Conservation (phyloP, 2,888 invertebrate genomes). For the Pristionchus entomophagus region DNA sequence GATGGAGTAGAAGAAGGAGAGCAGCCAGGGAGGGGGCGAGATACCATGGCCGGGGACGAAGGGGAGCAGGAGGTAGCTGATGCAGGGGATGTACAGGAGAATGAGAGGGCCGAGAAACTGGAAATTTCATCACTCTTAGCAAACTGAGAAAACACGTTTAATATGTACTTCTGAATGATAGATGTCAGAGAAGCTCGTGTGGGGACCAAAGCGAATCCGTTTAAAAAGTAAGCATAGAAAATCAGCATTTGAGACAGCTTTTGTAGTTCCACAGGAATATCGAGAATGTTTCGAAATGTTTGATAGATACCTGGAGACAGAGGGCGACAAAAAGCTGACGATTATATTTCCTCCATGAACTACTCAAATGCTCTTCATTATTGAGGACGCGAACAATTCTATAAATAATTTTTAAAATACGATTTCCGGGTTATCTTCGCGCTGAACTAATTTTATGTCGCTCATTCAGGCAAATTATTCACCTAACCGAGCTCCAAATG, state of each 20-base stretch:
- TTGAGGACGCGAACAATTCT: neutral
- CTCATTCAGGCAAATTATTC: neutral
- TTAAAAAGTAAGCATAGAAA: neutral
- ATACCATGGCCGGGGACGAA: neutral
- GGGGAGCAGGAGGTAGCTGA: neutral
- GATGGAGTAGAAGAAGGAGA: slow-evolving; percentile 6
- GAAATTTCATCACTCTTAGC: too few species aligned
- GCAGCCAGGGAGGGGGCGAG: neutral
- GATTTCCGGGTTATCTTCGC: too few species aligned
- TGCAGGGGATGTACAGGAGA: slow-evolving; percentile 18
- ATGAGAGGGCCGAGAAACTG: neutral
- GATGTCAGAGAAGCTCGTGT: neutral
- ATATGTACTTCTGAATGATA: too few species aligned
- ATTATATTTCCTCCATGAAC: neutral
- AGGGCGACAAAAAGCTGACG: neutral
- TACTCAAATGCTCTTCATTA: neutral
- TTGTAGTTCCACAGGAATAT: too few species aligned
- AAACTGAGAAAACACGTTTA: too few species aligned
- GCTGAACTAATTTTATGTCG: too few species aligned
- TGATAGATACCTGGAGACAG: neutral
- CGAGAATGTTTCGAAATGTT: too few species aligned
- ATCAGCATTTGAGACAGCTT: too few species aligned
- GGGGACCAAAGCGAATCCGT: neutral
- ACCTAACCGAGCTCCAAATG: slow-evolving; percentile 4
- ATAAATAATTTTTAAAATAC: too few species aligned